Evolutionary conservation across 2,113 vertebrate genomes (phyloP).

Genomic region (Marcusenius ussheri): DNA sequence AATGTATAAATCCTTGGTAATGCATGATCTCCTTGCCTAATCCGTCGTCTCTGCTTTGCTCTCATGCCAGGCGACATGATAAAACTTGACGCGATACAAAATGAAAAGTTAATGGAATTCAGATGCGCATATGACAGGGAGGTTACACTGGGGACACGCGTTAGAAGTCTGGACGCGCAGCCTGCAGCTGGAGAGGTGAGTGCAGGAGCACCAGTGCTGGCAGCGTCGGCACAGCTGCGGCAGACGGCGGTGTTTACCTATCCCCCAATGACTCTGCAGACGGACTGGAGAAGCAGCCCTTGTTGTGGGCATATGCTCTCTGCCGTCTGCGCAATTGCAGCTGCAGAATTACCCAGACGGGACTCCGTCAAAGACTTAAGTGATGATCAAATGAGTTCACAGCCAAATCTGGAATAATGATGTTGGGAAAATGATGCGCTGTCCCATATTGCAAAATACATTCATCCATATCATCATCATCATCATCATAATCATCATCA

Average conservation of each 20-base stretch:
- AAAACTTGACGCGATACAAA: background rate
- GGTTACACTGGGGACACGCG: background rate
- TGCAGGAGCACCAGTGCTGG: background rate
- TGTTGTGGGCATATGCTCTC: background rate
- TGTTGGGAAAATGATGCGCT: background rate
- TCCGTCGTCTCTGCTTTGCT: background rate
- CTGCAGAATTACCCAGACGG: background rate
- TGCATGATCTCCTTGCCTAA: conserved; percentile 3
- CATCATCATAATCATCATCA: background rate
- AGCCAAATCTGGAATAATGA: background rate
- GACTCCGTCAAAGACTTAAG: background rate
- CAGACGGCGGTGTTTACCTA: background rate
- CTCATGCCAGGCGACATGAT: conserved; percentile 12
- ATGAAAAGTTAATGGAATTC: background rate
- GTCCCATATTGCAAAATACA: background rate
- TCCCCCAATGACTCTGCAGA: background rate
- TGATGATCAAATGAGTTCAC: background rate
- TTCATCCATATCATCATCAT: background rate
- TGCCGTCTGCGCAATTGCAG: background rate
- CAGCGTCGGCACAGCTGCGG: background rate
- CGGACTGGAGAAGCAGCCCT: background rate
- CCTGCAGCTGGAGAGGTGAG: background rate
- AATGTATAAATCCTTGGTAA: background rate
- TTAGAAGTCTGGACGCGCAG: background rate
- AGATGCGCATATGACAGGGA: background rate